phyloP scores from a whole-genome alignment of 2,797 vertebrate genomes.

The Tokudaia tokunoshimensis region DNA sequence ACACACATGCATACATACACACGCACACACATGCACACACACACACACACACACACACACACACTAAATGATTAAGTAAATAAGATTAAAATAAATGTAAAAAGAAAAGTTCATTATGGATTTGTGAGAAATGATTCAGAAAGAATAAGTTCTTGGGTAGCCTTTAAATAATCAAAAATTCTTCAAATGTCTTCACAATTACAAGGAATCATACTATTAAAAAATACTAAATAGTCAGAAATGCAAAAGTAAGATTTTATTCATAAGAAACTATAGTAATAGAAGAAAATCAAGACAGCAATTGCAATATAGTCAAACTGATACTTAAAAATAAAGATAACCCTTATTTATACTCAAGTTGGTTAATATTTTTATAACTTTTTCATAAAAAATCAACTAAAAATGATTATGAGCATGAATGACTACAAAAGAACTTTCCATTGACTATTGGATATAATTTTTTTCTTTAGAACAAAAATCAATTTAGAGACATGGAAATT shows the following conservation, averaged over 20 bases:
- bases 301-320: neutral
- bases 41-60: neutral
- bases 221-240: neutral
- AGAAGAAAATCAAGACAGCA: neutral
- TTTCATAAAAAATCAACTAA: neutral
- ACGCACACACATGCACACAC: neutral
- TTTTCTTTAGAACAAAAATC: constrained; percentile 30
- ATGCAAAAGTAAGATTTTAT: neutral
- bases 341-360: neutral
- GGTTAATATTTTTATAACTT: constrained; percentile 11
- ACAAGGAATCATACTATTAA: neutral
- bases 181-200: neutral
- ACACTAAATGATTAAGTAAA: neutral
- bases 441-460: neutral
- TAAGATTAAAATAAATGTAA: neutral
- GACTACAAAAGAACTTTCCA: neutral
- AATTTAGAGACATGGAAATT: neutral
- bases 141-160: neutral
- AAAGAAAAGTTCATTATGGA: neutral
- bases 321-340: neutral
- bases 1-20: neutral
- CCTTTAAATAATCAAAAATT: neutral
- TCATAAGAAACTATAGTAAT: neutral
- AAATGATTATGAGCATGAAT: neutral
- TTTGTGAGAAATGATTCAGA: neutral